Conservation (phyloP, 2,797 vertebrate genomes). For the Peromyscus eremicus region DNA sequence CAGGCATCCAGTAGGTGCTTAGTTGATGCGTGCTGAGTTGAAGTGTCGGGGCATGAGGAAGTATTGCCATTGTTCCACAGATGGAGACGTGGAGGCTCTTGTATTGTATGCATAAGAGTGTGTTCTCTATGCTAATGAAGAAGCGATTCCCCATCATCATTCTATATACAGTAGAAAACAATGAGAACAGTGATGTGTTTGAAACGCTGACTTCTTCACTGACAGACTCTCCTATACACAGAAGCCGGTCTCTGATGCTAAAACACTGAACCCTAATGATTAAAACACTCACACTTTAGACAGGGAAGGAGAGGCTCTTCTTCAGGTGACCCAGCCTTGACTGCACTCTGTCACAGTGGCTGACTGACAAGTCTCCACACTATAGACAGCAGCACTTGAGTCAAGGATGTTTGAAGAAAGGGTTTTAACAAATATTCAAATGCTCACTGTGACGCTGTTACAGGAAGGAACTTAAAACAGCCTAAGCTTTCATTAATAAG, state of each 20-base stretch:
- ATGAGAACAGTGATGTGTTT: not conserved
- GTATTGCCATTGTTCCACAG: not conserved
- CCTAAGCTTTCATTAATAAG: not conserved
- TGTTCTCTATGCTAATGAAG: not conserved
- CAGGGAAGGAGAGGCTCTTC: not conserved
- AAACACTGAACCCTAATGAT: not conserved
- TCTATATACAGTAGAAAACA: not conserved
- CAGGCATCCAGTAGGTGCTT: not conserved
- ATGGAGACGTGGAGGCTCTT: not conserved
- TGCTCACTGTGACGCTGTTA: not conserved
- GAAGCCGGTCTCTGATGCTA: not conserved
- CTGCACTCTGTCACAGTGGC: not conserved
- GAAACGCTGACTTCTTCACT: not conserved
- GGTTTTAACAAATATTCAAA: not conserved
- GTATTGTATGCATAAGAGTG: not conserved
- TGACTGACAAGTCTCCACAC: not conserved
- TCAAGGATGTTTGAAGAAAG: not conserved
- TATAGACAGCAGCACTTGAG: not conserved
- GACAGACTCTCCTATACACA: not conserved
- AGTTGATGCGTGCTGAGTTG: not conserved
- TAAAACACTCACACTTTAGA: not conserved
- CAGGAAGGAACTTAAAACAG: not conserved
- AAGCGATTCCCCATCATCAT: not conserved
- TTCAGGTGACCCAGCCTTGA: not conserved
- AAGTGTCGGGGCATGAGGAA: not conserved